phyloP scores from a whole-genome alignment of 2,113 vertebrate species.

The Triplophysa tibetana region DNA sequence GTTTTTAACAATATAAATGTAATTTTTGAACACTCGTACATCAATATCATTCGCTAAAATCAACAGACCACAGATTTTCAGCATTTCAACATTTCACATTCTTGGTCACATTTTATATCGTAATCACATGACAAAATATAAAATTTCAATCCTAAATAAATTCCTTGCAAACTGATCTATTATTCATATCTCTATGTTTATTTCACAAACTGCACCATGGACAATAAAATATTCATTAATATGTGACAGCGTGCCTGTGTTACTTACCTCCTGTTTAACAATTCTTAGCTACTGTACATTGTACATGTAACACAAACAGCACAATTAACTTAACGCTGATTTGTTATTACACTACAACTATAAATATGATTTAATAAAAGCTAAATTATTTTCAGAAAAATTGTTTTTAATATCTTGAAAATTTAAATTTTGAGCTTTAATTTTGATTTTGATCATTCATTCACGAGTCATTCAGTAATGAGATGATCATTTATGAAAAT shows the following conservation, averaged over 20 bases:
- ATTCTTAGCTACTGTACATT: background rate
- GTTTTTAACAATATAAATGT: background rate
- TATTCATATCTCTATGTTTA: conserved; percentile 37
- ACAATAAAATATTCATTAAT: conserved; percentile 49
- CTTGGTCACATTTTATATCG: conserved; percentile 1
- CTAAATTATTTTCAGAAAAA: too few species aligned
- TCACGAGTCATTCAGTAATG: too few species aligned
- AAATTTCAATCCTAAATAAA: conserved; percentile 5
- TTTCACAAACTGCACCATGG: conserved; percentile 49
- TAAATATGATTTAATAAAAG: too few species aligned
- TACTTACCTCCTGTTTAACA: conserved; percentile 18
- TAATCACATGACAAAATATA: conserved; percentile 16
- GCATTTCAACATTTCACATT: conserved; percentile 14
- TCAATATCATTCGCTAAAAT: background rate
- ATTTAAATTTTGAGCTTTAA: background rate
- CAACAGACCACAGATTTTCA: background rate
- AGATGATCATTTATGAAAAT: too few species aligned
- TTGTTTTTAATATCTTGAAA: too few species aligned
- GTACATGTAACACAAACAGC: background rate
- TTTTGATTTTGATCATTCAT: too few species aligned
- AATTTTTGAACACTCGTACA: background rate
- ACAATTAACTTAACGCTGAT: background rate
- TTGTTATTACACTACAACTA: background rate
- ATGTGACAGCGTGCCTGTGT: background rate
- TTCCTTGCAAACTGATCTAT: background rate